A percentile compares a stretch with the other conserved stretches of the same genome.
phyloP scores from a whole-genome alignment of 2,888 invertebrate species.

The Pristionchus entomophagus region DNA sequence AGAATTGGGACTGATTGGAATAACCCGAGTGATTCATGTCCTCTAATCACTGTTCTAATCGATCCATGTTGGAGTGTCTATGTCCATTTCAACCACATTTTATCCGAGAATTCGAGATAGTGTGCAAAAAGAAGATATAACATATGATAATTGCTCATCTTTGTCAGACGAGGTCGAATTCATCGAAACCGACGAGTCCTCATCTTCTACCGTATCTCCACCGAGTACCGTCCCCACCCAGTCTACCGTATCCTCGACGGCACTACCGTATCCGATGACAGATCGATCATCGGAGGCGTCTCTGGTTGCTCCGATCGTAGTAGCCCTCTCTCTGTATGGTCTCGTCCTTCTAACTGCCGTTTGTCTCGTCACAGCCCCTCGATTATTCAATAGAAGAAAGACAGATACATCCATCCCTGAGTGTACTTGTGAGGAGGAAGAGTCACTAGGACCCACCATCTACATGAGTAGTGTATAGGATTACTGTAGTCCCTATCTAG shows the following conservation, averaged over 20 bases:
- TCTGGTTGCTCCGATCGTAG: neutral
- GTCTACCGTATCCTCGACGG: neutral
- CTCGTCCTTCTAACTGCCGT: slow-evolving; percentile 16
- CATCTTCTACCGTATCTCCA: neutral
- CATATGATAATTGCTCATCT: neutral
- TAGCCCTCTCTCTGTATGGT: slow-evolving; percentile 4
- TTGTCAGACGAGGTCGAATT: slow-evolving; percentile 12
- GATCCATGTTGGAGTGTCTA: slow-evolving; percentile 9
- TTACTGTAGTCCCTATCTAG: neutral
- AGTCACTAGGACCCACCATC: slow-evolving; percentile 29
- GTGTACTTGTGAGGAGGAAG: slow-evolving; percentile 35
- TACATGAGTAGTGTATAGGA: slow-evolving; percentile 40
- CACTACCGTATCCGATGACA: slow-evolving; percentile 1
- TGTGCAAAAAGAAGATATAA: neutral
- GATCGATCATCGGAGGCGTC: neutral
- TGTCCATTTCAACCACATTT: neutral
- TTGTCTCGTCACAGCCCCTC: slow-evolving; percentile 20
- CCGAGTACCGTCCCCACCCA: neutral
- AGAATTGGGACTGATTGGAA: no score
- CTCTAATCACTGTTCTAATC: neutral
- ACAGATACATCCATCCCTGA: neutral
- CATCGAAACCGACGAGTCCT: neutral
- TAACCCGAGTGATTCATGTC: neutral
- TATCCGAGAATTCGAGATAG: neutral
- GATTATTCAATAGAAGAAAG: neutral